Evolutionary conservation across 2,797 vertebrate genomes (phyloP).

Genomic region (Sphenopsis melanotis): DNA sequence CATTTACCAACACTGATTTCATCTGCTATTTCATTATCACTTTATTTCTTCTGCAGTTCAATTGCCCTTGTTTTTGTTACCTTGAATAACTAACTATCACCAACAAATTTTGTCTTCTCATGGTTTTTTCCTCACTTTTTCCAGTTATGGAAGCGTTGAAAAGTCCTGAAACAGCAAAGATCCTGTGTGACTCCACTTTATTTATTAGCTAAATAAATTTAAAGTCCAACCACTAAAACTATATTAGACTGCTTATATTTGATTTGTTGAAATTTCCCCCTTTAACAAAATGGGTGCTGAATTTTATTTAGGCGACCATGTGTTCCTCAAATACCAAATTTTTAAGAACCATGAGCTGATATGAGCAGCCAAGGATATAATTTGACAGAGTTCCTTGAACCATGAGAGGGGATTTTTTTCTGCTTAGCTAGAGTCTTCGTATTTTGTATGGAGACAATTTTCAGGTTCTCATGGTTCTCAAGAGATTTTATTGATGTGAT

Average conservation of each 20-base stretch:
- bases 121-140: background rate
- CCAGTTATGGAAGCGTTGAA: background rate
- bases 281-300: background rate
- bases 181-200: background rate
- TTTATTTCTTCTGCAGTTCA: background rate
- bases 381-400: background rate
- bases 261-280: background rate
- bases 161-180: background rate
- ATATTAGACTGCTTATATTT: background rate
- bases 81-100: background rate
- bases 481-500: background rate
- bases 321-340: background rate
- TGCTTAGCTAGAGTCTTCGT: background rate
- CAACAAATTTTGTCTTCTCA: background rate
- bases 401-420: background rate
- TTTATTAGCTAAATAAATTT: background rate
- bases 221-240: background rate
- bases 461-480: background rate
- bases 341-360: background rate
- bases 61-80: background rate
- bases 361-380: background rate
- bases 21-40: conserved; percentile 9
- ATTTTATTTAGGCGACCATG: background rate
- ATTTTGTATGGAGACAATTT: background rate
- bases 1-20: background rate